Percentiles rank a stretch among this genome's conserved stretches.
These are phyloP conservation scores for Lasioglossum vierecki DNA, from an alignment of 2,888 invertebrate species.

Conservation along the genomic window DNA sequence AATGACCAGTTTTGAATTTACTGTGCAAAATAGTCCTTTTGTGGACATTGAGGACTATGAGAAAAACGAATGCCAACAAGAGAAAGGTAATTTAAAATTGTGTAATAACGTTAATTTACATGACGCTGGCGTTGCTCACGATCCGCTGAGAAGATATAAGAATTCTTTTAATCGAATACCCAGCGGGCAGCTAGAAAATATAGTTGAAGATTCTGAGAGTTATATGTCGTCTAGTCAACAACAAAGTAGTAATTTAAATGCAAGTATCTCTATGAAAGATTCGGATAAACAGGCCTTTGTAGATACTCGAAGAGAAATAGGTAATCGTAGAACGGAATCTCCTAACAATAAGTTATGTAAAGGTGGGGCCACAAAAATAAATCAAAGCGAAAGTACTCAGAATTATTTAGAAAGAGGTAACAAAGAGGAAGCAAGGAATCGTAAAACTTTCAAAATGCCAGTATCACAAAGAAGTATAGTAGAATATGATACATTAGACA, in stretches of 20 bases:
- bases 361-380: constrained; percentile 24
- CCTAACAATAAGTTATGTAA: constrained; percentile 24
- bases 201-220: constrained; percentile 81
- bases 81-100: constrained; percentile 42
- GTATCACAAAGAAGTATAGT: constrained; percentile 8
- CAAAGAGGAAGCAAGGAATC: constrained; percentile 14
- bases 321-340: constrained; percentile 31
- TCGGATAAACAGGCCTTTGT: constrained; percentile 53
- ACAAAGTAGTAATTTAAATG: constrained; percentile 75
- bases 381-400: constrained; percentile 1
- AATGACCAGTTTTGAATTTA: constrained; percentile 90
- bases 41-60: constrained; percentile 68
- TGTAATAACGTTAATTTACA: constrained; percentile 41
- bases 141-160: constrained; percentile 67
- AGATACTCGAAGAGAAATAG: constrained; percentile 45
- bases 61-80: constrained; percentile 47
- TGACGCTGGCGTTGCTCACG: constrained; percentile 48
- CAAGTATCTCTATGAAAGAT: constrained; percentile 65
- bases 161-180: constrained; percentile 71
- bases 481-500: constrained; percentile 18
- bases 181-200: constrained; percentile 78
- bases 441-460: constrained; percentile 27
- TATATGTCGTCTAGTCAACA: constrained; percentile 79
- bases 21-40: constrained; percentile 79
- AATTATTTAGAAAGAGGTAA: constrained; percentile 21